These are phyloP conservation scores for Pipistrellus pipistrellus DNA, from an alignment of 2,797 vertebrate genomes.

Conservation along the genomic window DNA sequence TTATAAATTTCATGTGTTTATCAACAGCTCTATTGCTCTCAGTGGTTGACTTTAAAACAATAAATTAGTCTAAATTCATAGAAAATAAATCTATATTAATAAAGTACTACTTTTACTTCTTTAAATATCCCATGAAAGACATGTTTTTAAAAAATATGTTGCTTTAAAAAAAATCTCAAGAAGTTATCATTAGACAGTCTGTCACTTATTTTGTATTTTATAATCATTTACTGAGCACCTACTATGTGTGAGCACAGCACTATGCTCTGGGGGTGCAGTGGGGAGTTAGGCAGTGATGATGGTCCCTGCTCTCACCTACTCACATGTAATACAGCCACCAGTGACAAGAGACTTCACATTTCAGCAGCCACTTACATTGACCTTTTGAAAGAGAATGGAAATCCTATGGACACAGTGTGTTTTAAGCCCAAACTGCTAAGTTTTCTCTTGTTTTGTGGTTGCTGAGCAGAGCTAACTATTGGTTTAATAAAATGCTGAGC, in stretches of 20 bases:
- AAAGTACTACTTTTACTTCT: neutral
- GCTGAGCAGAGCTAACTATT: neutral
- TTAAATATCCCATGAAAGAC: neutral
- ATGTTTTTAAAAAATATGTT: neutral
- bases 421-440: neutral
- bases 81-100: neutral
- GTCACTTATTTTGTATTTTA: neutral
- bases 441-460: neutral
- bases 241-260: neutral
- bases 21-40: neutral
- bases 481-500: neutral
- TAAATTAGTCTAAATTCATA: neutral
- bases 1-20: neutral
- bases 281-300: rapidly evolving
- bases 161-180: conserved; percentile 10
- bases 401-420: neutral
- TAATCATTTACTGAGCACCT: neutral
- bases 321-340: neutral
- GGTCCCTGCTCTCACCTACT: rapidly evolving
- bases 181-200: neutral
- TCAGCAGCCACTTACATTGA: neutral
- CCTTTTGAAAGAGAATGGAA: neutral
- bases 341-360: no score
- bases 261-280: neutral
- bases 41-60: conserved; percentile 8